These are phyloP conservation scores for Cranoglanis bouderius DNA, from an alignment of 2,113 vertebrate genomes.

Conservation along the genomic window DNA sequence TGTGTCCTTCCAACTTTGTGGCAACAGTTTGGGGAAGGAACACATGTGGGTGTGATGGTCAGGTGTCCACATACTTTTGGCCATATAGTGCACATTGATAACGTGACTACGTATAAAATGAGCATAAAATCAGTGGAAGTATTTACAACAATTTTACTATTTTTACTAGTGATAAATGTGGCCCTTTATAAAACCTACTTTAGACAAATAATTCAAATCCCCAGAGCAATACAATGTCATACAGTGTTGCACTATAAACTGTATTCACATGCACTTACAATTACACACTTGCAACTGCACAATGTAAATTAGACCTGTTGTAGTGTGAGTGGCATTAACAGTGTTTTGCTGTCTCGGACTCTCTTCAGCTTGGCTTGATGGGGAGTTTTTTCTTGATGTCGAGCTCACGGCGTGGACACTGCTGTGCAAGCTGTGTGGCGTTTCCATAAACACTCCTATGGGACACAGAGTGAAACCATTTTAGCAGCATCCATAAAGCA, in stretches of 20 bases:
- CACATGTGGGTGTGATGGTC: not conserved
- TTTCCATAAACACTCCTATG: slow-evolving; percentile 96
- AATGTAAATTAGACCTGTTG: slow-evolving; percentile 41
- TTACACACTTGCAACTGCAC: not conserved
- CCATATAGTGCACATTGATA: not conserved
- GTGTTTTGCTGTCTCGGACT: slow-evolving; percentile 27
- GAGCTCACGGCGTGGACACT: slow-evolving; percentile 76
- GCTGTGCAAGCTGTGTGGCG: slow-evolving; percentile 84
- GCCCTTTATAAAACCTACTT: no score
- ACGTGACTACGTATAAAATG: not conserved
- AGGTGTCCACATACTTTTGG: not conserved
- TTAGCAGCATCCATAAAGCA: not conserved
- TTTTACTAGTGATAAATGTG: not conserved
- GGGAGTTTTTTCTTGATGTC: slow-evolving; percentile 76
- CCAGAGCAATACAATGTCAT: not conserved
- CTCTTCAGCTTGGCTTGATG: slow-evolving; percentile 55
- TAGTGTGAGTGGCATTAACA: slow-evolving; percentile 38
- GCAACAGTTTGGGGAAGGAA: not conserved
- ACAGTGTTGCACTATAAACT: not conserved
- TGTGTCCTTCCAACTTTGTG: no score
- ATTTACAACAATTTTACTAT: not conserved
- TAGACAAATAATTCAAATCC: not conserved
- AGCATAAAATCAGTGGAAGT: not conserved
- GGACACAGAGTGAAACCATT: slow-evolving; percentile 25
- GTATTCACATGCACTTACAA: not conserved